Evolutionary conservation across 2,888 invertebrate species (phyloP).

Genomic region (Ormyrus labotus): DNA sequence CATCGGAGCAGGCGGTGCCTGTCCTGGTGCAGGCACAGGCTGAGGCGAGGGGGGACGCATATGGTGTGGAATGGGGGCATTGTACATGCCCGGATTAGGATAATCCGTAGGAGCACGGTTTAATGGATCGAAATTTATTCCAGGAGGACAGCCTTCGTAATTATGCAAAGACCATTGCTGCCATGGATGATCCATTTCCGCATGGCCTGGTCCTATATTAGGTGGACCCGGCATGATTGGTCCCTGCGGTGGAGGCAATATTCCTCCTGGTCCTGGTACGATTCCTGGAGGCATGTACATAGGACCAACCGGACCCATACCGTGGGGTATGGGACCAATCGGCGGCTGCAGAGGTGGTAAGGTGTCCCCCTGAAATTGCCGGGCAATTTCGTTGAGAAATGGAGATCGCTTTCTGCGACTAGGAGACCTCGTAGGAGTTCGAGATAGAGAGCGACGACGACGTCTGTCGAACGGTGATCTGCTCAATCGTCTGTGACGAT

Average conservation of each 20-base stretch:
- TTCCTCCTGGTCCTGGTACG: constrained; percentile 32
- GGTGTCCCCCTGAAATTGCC: constrained; percentile 68
- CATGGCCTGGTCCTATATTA: constrained; percentile 1
- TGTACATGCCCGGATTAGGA: constrained; percentile 63
- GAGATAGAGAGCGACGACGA: constrained; percentile 65
- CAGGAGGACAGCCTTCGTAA: constrained; percentile 64
- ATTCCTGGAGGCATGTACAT: constrained; percentile 24
- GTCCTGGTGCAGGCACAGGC: constrained; percentile 60
- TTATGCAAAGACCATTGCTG: constrained; percentile 23
- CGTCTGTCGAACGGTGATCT: constrained; percentile 69
- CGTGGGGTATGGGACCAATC: constrained; percentile 25
- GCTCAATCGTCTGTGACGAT: constrained; percentile 67
- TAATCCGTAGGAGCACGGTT: constrained; percentile 60
- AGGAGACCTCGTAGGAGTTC: constrained; percentile 65
- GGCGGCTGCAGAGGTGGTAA: constrained; percentile 51
- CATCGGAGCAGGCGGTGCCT: constrained; percentile 11
- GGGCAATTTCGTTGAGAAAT: constrained; percentile 72
- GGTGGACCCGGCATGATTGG: constrained; percentile 31
- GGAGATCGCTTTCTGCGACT: constrained; percentile 72
- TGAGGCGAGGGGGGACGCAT: constrained; percentile 52
- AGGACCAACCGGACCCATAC: constrained; percentile 13
- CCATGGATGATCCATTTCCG: constrained; percentile 41
- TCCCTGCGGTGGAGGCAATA: constrained; percentile 20
- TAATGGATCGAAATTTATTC: constrained; percentile 41
- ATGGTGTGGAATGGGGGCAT: constrained; percentile 59